A percentile compares a stretch with the other conserved stretches of the same genome.
These are phyloP conservation scores for Iguana delicatissima DNA, from an alignment of 2,797 vertebrate species.

Conservation along the genomic window DNA sequence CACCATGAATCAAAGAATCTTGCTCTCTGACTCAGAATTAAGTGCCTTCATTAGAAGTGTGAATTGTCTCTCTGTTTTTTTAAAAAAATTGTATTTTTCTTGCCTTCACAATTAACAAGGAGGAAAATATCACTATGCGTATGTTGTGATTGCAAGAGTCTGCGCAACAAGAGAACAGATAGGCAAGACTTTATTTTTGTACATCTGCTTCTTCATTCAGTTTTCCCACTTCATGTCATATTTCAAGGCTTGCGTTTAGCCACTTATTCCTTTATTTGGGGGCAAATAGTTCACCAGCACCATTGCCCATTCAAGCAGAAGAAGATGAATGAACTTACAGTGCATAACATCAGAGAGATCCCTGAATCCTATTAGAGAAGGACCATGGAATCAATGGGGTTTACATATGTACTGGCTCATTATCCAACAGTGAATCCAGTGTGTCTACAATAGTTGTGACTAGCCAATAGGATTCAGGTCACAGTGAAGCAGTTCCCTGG, in stretches of 20 bases:
- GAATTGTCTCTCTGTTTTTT: not conserved
- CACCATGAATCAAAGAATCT: slow-evolving; percentile 29
- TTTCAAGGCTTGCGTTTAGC: not conserved
- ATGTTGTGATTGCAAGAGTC: not conserved
- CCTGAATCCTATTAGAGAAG: too few species aligned
- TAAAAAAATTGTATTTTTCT: not conserved
- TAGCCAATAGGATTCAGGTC: too few species aligned
- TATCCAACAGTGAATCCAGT: too few species aligned
- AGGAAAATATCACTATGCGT: not conserved
- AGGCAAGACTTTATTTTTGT: not conserved
- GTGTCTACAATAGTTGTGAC: too few species aligned
- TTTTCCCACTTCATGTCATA: not conserved
- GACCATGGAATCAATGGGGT: too few species aligned
- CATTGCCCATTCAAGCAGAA: not conserved
- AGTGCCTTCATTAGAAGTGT: not conserved
- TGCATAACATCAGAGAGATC: too few species aligned
- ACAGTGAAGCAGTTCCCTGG: not conserved
- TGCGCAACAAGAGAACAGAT: not conserved
- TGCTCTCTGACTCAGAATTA: slow-evolving; percentile 4
- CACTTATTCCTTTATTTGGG: not conserved
- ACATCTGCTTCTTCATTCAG: not conserved
- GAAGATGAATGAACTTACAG: not conserved
- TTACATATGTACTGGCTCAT: too few species aligned
- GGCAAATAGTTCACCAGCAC: not conserved
- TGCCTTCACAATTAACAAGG: slow-evolving; percentile 1